These are phyloP conservation scores for Myiotriccus ornatus DNA, from an alignment of 2,797 vertebrate genomes.

Conservation along the genomic window DNA sequence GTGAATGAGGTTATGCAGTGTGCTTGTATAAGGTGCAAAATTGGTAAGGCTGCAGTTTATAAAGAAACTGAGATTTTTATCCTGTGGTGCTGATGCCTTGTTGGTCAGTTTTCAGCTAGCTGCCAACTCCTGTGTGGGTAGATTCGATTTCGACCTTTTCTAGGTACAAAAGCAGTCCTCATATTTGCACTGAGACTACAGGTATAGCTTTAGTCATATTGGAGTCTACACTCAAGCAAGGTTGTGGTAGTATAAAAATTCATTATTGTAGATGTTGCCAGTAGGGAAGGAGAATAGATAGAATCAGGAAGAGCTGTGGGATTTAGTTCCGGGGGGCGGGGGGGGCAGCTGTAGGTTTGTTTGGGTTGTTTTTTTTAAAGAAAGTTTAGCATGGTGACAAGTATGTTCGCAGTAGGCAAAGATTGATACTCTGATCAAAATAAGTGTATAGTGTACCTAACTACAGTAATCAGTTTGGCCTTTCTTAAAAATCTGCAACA, in stretches of 20 bases:
- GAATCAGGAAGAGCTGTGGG: background rate
- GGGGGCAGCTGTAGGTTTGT: too few relatives aligned
- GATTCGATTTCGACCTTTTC: background rate
- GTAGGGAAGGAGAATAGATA: background rate
- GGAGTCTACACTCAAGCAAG: background rate
- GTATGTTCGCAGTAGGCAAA: too few relatives aligned
- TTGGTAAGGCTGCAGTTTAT: background rate
- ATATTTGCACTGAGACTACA: background rate
- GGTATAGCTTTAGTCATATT: background rate
- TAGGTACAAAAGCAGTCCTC: background rate
- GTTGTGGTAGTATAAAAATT: background rate
- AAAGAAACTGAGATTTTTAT: background rate
- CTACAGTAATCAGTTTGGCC: background rate
- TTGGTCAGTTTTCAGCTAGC: background rate
- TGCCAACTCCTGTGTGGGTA: rapidly evolving
- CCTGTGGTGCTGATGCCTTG: background rate
- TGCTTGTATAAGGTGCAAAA: background rate
- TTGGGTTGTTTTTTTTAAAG: background rate
- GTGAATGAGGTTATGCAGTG: background rate
- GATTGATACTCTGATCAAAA: background rate
- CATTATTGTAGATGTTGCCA: background rate
- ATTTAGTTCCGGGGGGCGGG: background rate
- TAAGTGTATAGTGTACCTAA: background rate
- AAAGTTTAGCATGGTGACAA: too few relatives aligned
- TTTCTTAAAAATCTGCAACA: background rate